Base-by-base conservation (phyloP, 2,888 invertebrate genomes). In the Synanthedon formicaeformis region DNA sequence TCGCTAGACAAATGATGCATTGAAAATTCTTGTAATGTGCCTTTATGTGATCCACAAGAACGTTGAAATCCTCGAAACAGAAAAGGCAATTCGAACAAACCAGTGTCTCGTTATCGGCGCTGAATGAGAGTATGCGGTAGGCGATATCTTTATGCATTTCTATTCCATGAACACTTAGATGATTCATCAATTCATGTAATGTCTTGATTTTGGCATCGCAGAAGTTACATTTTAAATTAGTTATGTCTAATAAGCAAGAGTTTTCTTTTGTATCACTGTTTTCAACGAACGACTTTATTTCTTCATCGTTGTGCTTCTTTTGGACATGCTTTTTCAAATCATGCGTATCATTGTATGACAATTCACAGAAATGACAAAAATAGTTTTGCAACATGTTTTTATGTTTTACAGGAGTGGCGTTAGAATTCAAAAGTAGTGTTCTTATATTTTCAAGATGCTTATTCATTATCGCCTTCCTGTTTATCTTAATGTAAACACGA, bases 241-340 rank as follows among this genome's bases (percentile, higher is more conserved):
- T 78, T 1, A 82, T 73, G 40, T 83, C 83, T 2, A 83, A 58
- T 54, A 78, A 77, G 0, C 80, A 75, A 0, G 77, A 72, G 50
- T 74, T 75, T 48, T 66, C 65, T 0, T 76, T 71, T 1, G 81
- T 55, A 0, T 71, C 69, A 5, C 68, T 58, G 1, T 65, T 65
- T 50, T 40, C 5, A 27, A 51, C 48, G 18, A 48, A 53, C 4
- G n/a, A 51, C 18, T 13, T 14, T 14, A 48, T 53, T 6, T 72
- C 67, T 3, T 3, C 14, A 8, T 48, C 58, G 0, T 56, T 34
- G 40, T 53, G 53, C 12, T 45, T 40, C 11, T 53, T 18, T 48
- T 51, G 5, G 3, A 18, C 51, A 34, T 53, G 53, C 8, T 3
- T n/a, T 53, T 53, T 53, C 11, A 53, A 18, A n/a, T 48, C 27